Evolutionary conservation across 1,140 invertebrate genomes (phyloP).

Genomic region (Diachasma alloeum): DNA sequence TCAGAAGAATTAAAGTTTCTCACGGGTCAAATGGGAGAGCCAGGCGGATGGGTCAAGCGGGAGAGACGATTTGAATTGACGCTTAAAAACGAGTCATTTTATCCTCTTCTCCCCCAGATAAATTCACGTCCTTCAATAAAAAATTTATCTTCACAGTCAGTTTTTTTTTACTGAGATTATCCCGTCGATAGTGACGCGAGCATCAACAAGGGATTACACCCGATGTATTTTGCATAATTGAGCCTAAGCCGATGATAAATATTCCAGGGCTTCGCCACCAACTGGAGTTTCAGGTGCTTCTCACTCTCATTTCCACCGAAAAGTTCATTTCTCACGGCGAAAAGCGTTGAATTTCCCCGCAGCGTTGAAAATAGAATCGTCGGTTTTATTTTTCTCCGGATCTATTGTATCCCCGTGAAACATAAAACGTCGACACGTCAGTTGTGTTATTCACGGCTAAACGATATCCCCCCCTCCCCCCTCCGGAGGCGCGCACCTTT

Average conservation of each 20-base stretch:
- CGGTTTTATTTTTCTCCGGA: background rate
- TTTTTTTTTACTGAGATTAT: background rate
- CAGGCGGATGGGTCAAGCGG: too few species aligned
- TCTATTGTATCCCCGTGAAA: background rate
- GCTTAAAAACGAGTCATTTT: too few species aligned
- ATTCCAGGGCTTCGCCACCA: background rate
- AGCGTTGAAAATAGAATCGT: too few species aligned
- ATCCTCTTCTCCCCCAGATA: too few species aligned
- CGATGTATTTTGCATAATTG: background rate
- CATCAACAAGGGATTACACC: background rate
- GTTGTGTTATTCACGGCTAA: background rate
- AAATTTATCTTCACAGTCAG: background rate
- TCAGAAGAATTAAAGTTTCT: too few species aligned
- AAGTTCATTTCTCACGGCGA: background rate
- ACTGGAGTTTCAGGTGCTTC: background rate
- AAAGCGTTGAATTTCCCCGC: too few species aligned
- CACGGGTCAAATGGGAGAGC: too few species aligned
- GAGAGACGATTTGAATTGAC: too few species aligned
- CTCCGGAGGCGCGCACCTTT: background rate
- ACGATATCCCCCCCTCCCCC: background rate
- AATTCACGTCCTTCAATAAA: too few species aligned
- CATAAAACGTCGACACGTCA: background rate
- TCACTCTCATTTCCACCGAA: background rate
- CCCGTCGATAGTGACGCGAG: background rate
- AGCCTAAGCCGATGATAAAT: background rate